Evolutionary conservation across 2,113 vertebrate genomes (phyloP).

Genomic region (Coregonus clupeaformis): DNA sequence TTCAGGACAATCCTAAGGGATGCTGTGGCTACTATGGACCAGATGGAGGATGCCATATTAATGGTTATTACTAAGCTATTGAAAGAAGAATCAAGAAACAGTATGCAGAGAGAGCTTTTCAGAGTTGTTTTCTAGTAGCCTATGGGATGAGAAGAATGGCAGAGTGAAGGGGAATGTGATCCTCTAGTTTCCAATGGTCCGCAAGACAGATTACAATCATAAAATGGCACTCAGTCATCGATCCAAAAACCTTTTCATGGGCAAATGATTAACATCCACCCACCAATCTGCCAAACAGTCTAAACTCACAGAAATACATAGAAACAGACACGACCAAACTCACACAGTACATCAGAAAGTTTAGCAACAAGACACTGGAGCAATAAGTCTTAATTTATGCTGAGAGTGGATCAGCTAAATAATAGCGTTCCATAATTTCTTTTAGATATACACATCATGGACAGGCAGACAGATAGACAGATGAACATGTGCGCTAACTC

Average conservation of each 20-base stretch:
- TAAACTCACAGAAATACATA: slow-evolving; percentile 21
- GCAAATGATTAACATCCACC: slow-evolving; percentile 31
- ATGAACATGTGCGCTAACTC: neutral
- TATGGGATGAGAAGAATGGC: slow-evolving; percentile 43
- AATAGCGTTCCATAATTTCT: neutral
- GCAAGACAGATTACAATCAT: slow-evolving; percentile 51
- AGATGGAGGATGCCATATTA: slow-evolving; percentile 41
- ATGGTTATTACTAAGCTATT: slow-evolving; percentile 44
- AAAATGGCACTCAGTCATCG: slow-evolving; percentile 35
- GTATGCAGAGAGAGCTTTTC: slow-evolving; percentile 27
- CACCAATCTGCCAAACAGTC: slow-evolving; percentile 6
- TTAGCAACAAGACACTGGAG: slow-evolving; percentile 31
- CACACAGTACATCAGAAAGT: slow-evolving; percentile 27
- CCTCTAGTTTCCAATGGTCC: slow-evolving; percentile 23
- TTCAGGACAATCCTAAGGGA: neutral
- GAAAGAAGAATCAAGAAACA: slow-evolving; percentile 22
- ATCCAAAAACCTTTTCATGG: neutral
- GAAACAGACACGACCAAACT: neutral
- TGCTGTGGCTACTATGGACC: neutral
- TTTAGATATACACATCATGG: neutral
- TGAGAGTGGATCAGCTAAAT: neutral
- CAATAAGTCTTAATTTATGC: slow-evolving; percentile 11
- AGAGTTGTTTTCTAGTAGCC: slow-evolving; percentile 16
- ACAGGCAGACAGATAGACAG: neutral
- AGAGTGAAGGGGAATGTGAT: slow-evolving; percentile 13